Conservation (phyloP, 53 echinoderm and acorn worm genomes). For the Stichopus horrens region DNA sequence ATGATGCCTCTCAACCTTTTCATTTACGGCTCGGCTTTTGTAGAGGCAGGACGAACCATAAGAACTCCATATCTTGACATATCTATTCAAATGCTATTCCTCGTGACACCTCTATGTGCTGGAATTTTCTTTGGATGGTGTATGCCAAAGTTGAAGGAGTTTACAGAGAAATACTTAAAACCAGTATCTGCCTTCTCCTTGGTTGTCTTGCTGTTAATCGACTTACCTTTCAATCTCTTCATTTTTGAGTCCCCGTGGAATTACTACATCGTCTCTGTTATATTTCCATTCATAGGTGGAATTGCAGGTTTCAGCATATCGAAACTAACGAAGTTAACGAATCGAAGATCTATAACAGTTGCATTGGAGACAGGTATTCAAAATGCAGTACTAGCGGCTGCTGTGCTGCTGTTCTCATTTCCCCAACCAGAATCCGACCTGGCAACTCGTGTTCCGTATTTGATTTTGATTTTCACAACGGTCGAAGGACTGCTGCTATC, state of each 20-base stretch:
- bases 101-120: constrained; percentile 64
- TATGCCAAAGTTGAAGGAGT: constrained; percentile 52
- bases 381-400: constrained; percentile 60
- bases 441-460: constrained; percentile 55
- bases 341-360: constrained; percentile 64
- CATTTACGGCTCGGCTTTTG: constrained; percentile 79
- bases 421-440: constrained; percentile 65
- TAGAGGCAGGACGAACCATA: constrained; percentile 43
- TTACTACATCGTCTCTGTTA: constrained; percentile 54
- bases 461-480: constrained; percentile 58
- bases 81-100: constrained; percentile 60
- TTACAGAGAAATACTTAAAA: constrained; percentile 70
- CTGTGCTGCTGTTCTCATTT: constrained; percentile 55
- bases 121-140: constrained; percentile 72
- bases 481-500: constrained; percentile 56
- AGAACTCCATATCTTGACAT: constrained; percentile 72
- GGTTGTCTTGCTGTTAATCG: constrained; percentile 51
- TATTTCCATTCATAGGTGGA: constrained; percentile 68
- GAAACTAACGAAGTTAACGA: constrained; percentile 54
- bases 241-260: constrained; percentile 70
- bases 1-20: constrained; percentile 91
- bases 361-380: constrained; percentile 77
- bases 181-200: constrained; percentile 61
- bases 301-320: constrained; percentile 65
- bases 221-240: constrained; percentile 78